Conservation (phyloP, 2,113 vertebrate genomes). For the Mus musculus region DNA sequence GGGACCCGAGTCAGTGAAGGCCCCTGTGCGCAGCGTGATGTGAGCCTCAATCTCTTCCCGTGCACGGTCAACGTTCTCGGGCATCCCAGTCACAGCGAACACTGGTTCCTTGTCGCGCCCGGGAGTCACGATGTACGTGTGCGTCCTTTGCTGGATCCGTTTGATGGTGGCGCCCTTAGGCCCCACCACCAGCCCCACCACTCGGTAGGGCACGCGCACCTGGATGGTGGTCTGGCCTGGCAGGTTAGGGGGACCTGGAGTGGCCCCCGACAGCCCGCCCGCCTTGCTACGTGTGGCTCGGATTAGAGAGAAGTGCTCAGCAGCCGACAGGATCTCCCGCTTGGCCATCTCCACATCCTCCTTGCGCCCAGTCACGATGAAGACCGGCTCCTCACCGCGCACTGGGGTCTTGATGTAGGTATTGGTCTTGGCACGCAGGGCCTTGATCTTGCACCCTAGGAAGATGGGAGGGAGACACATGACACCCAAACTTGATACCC, state of each 20-base stretch:
- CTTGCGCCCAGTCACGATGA: conserved; percentile 96
- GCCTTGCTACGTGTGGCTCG: conserved; percentile 94
- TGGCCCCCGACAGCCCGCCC: conserved; percentile 83
- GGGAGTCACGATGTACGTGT: conserved; percentile 98
- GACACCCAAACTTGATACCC: neutral
- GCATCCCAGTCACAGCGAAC: conserved; percentile 98
- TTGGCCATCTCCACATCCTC: conserved; percentile 99
- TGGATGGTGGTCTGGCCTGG: conserved; percentile 98
- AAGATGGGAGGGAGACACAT: neutral
- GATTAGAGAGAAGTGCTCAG: conserved; percentile 98
- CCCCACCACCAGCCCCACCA: conserved; percentile 97
- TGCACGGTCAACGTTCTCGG: conserved; percentile 96
- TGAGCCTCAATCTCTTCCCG: conserved; percentile 98
- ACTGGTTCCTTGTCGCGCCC: conserved; percentile 98
- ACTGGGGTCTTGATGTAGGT: conserved; percentile 99
- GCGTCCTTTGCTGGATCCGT: conserved; percentile 97
- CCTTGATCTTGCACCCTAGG: conserved; percentile 98
- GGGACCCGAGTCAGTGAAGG: conserved; percentile 93
- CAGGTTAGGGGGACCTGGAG: conserved; percentile 94
- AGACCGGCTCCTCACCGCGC: conserved; percentile 95
- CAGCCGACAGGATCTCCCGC: conserved; percentile 95
- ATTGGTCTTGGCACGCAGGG: conserved; percentile 97
- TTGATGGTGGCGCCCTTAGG: conserved; percentile 99
- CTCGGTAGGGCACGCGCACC: conserved; percentile 97
- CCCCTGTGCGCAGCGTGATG: conserved; percentile 97